Evolutionary conservation across 1,140 invertebrate species (phyloP).

Genomic region (Ridgeia piscesae): DNA sequence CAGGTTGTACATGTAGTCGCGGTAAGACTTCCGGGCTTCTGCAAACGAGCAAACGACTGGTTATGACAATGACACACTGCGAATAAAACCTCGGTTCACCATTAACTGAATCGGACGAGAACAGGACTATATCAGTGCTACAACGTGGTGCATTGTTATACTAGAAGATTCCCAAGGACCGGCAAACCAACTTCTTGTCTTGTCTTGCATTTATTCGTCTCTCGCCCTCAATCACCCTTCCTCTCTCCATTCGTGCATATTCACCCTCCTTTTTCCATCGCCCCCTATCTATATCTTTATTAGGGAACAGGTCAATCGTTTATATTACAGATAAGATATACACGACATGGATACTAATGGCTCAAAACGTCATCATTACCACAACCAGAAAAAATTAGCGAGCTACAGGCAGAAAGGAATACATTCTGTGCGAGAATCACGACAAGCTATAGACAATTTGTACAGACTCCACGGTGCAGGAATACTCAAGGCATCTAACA

Average conservation of each 20-base stretch:
- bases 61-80: no score
- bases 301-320: no score
- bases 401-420: background rate
- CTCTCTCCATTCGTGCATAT: background rate
- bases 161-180: no score
- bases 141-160: no score
- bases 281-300: background rate
- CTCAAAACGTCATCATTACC: background rate
- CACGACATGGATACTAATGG: no score
- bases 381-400: background rate
- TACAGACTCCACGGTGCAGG: background rate
- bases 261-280: background rate
- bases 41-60: background rate
- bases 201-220: background rate
- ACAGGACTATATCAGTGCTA: no score
- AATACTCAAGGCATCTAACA: background rate
- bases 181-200: background rate
- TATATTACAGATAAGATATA: no score
- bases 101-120: no score
- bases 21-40: slow-evolving; percentile 57
- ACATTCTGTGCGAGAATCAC: background rate
- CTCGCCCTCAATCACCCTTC: background rate
- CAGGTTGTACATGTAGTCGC: slow-evolving; percentile 62
- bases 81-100: no score
- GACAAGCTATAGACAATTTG: background rate